Evolutionary conservation across 2,888 invertebrate species (phyloP).

Genomic region (Petrolisthes cinctipes): DNA sequence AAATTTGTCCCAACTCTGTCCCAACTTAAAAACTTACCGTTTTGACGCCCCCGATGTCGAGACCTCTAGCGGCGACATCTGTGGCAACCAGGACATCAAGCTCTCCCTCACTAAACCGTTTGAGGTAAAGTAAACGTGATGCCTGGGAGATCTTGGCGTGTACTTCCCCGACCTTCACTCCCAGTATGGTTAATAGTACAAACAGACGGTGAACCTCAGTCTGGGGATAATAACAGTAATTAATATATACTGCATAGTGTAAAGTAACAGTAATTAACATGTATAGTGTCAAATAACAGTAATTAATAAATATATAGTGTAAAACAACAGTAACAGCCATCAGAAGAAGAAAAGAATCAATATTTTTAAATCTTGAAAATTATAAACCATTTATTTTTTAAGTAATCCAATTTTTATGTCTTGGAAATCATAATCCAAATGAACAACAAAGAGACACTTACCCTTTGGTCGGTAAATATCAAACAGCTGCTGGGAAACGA

Average conservation of each 20-base stretch:
- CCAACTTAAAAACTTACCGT: slow-evolving; percentile 75
- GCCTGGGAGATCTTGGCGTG: slow-evolving; percentile 97
- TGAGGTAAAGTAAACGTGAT: slow-evolving; percentile 89
- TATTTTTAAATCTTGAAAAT: too few relatives aligned
- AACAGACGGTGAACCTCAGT: slow-evolving; percentile 89
- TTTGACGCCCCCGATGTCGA: slow-evolving; percentile 96
- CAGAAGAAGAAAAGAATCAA: too few relatives aligned
- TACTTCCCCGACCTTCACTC: slow-evolving; percentile 88
- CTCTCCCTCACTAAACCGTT: slow-evolving; percentile 85
- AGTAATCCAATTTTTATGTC: too few relatives aligned
- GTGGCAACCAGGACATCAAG: slow-evolving; percentile 85
- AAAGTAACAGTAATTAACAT: too few relatives aligned
- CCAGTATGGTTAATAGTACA: slow-evolving; percentile 89
- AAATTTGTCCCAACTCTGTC: not conserved
- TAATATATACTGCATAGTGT: too few relatives aligned
- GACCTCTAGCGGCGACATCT: slow-evolving; percentile 92
- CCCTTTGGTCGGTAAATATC: slow-evolving; percentile 95
- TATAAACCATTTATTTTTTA: too few relatives aligned
- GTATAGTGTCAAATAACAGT: too few relatives aligned
- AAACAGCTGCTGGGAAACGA: slow-evolving; percentile 90
- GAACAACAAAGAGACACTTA: not conserved
- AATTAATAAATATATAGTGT: too few relatives aligned
- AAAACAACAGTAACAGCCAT: too few relatives aligned
- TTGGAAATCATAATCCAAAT: slow-evolving; percentile 69
- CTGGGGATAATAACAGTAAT: slow-evolving; percentile 7